Base-by-base conservation (phyloP, 2,888 invertebrate genomes). In the Sarcophaga variegata region DNA sequence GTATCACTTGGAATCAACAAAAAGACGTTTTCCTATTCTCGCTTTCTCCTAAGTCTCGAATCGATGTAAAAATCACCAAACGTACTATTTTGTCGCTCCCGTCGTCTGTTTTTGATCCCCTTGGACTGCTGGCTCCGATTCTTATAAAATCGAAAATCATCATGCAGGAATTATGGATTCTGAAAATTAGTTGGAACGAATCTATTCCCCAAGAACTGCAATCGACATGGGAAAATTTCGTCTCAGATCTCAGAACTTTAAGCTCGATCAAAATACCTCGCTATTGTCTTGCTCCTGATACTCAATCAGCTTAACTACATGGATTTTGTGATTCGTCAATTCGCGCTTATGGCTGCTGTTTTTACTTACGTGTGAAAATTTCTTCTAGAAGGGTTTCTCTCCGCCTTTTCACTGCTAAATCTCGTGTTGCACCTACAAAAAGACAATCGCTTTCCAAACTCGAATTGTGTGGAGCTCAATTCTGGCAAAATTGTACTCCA, bases 321-420 rank as follows among this genome's bases (percentile, higher is more conserved):
- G 87, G 83, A 6, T 81, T 87, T 59, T 78, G 81, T 11, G 87
- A 87, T 45, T 22, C 74, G 12, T 80, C 66, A 25, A 76, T 81
- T 25, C 74, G 81, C 6, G 81, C 81, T 4, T 84, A 76, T 84
- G 84, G 83, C 2, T 84, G 84, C 63, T 79, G 79, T 71, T 14
- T 84, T 5, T 81, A 87, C 20, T 1, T 83, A 2, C 79, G 78
- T 12, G 37, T 54, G 4, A 37, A 77, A 59, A 78, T 1, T 62
- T 11, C 2, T 14, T 45, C 25, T 3, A 63, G 79, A 11, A 64
- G 76, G 2, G 62, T 79, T 17, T 20, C 62, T 10, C 59, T 72
- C 1, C n/a, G 59, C 3, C 59, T 85, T 6, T 71, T 81, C 20
- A 70, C 70, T 3, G 78, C 74, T 10, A 74, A 72, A 81, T 17